Conservation (phyloP, 2,797 vertebrate genomes). For the Lindbergichthys nudifrons region DNA sequence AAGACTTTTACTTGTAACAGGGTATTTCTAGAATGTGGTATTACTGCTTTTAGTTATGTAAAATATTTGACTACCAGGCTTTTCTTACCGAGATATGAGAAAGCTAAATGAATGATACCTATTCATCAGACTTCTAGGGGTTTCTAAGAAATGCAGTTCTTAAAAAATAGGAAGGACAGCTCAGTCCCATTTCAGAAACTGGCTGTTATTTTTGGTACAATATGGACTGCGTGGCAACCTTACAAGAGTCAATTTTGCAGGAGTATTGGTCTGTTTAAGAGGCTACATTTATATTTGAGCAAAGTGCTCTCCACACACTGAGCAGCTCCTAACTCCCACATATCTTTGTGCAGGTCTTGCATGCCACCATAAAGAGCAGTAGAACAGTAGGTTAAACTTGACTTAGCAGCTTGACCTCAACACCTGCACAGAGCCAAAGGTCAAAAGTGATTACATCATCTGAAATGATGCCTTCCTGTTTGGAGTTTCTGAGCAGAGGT, state of each 20-base stretch:
- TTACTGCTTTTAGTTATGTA: too few species aligned
- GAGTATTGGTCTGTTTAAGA: background rate
- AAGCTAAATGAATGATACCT: background rate
- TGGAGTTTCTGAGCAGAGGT: background rate
- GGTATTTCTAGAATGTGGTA: too few species aligned
- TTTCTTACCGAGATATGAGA: background rate
- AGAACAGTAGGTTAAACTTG: slow-evolving; percentile 18
- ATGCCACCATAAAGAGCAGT: background rate
- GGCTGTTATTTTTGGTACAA: too few species aligned
- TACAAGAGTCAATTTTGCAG: background rate
- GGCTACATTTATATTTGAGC: slow-evolving; percentile 7
- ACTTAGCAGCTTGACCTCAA: slow-evolving; percentile 29
- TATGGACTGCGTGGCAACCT: background rate
- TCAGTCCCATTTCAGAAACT: background rate
- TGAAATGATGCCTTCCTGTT: slow-evolving; percentile 11
- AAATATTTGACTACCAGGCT: background rate
- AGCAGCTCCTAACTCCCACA: slow-evolving; percentile 51
- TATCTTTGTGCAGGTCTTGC: background rate
- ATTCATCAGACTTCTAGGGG: too few species aligned
- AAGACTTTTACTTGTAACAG: too few species aligned
- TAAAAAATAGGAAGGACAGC: background rate
- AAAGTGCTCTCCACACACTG: slow-evolving; percentile 39
- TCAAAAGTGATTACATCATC: slow-evolving; percentile 20
- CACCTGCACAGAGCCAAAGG: background rate
- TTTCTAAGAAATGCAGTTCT: background rate